phyloP scores from a whole-genome alignment of 2,797 vertebrate species.

The Arrhamphus sclerolepis region DNA sequence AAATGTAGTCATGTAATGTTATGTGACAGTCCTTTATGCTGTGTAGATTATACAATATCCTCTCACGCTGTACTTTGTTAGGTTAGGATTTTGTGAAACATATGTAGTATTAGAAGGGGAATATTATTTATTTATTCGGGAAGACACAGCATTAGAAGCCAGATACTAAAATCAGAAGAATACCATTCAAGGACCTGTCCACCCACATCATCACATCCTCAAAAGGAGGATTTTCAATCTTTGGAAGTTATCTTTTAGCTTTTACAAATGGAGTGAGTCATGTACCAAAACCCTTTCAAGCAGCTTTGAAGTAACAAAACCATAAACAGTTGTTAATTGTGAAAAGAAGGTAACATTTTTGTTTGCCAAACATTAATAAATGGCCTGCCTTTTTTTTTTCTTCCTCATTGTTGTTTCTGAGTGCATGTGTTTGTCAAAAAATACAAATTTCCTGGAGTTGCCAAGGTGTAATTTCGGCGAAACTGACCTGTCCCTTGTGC shows the following conservation, averaged over 20 bases:
- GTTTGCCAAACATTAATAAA: conserved; percentile 60
- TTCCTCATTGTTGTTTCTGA: background rate
- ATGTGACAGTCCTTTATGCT: too few relatives aligned
- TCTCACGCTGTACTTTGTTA: background rate
- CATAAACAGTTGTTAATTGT: conserved; percentile 68
- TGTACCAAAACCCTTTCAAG: conserved; percentile 55
- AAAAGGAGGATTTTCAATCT: conserved; percentile 63
- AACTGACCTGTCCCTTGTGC: conserved; percentile 65
- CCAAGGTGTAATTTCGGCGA: conserved; percentile 52
- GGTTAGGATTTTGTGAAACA: conserved; percentile 3
- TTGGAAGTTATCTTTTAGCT: conserved; percentile 61
- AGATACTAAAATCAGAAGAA: conserved; percentile 35
- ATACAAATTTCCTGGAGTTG: conserved; percentile 49
- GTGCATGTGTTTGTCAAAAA: conserved; percentile 31
- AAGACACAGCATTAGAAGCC: conserved; percentile 29
- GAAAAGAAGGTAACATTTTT: conserved; percentile 51
- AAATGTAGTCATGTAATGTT: too few relatives aligned
- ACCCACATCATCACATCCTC: conserved; percentile 65
- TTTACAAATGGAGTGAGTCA: conserved; percentile 67
- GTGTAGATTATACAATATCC: too few relatives aligned
- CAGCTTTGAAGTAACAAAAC: conserved; percentile 52
- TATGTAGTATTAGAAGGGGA: conserved; percentile 9
- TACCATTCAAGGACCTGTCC: conserved; percentile 60
- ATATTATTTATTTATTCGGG: conserved; percentile 28
- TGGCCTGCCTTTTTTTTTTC: conserved; percentile 12